phyloP scores from a whole-genome alignment of 2,888 invertebrate species.

The Cosmopolites sordidus region DNA sequence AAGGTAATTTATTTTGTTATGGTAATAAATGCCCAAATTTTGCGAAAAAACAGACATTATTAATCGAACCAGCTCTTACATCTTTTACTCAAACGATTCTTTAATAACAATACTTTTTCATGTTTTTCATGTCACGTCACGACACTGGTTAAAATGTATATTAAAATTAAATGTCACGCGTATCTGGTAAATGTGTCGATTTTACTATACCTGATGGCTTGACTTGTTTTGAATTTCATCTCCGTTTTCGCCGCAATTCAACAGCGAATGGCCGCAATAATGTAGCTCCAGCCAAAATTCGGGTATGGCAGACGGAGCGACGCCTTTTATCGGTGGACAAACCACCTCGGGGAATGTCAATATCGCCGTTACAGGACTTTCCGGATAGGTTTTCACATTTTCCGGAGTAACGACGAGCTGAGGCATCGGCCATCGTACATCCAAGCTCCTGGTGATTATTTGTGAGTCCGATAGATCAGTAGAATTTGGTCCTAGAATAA shows the following conservation, averaged over 20 bases:
- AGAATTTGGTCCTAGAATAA: slow-evolving; percentile 19
- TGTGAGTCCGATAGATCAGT: slow-evolving; percentile 14
- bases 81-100: too few relatives aligned
- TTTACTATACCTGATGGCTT: slow-evolving; percentile 47
- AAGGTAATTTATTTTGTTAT: too few relatives aligned
- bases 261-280: slow-evolving; percentile 73
- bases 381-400: slow-evolving; percentile 75
- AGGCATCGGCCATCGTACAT: slow-evolving; percentile 79
- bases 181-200: too few relatives aligned
- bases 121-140: too few relatives aligned
- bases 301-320: slow-evolving; percentile 51
- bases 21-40: too few relatives aligned
- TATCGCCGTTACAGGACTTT: slow-evolving; percentile 66
- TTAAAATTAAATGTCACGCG: too few relatives aligned
- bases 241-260: slow-evolving; percentile 60
- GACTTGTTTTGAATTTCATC: slow-evolving; percentile 50
- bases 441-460: slow-evolving; percentile 56
- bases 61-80: too few relatives aligned
- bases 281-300: slow-evolving; percentile 76
- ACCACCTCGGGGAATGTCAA: slow-evolving; percentile 71
- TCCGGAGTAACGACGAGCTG: slow-evolving; percentile 67
- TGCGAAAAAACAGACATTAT: too few relatives aligned
- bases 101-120: too few relatives aligned
- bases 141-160: too few relatives aligned
- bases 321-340: slow-evolving; percentile 61